Conservation (phyloP, 2,888 invertebrate species). For the Heliconius ethilla region DNA sequence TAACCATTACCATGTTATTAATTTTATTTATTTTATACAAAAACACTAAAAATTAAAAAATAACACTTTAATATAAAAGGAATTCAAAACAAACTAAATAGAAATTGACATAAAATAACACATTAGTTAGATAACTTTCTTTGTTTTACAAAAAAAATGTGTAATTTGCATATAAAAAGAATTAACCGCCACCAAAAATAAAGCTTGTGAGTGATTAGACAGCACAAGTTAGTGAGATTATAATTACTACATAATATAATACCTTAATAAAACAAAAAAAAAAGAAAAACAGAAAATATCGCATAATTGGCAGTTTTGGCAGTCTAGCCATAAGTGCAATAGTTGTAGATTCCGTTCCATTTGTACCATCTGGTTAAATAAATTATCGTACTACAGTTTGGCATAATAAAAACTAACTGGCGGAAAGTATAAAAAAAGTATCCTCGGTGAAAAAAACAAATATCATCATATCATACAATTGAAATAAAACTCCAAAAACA, state of each 20-base stretch:
- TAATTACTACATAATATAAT: conserved; percentile 29
- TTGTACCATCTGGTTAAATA: no score
- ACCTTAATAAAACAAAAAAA: background rate
- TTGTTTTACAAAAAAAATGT: conserved; percentile 21
- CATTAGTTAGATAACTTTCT: conserved; percentile 32
- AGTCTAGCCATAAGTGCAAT: no score
- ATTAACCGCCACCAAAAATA: conserved; percentile 51
- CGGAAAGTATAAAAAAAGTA: no score
- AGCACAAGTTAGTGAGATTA: conserved; percentile 48
- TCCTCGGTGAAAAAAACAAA: no score
- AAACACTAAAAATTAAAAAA: background rate
- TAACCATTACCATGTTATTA: conserved; percentile 56
- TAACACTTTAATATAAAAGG: conserved; percentile 20
- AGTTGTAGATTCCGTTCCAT: no score
- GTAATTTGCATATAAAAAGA: conserved; percentile 39
- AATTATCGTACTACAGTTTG: no score
- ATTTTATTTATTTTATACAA: conserved; percentile 6
- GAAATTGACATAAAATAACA: conserved; percentile 37
- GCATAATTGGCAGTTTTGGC: no score
- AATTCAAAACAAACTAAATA: conserved; percentile 41
- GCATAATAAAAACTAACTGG: no score
- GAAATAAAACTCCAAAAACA: no score
- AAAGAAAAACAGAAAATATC: no score
- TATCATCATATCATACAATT: no score
- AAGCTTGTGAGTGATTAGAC: conserved; percentile 58